phyloP scores from a whole-genome alignment of 2,797 vertebrate genomes.

The Hemibagrus guttatus region DNA sequence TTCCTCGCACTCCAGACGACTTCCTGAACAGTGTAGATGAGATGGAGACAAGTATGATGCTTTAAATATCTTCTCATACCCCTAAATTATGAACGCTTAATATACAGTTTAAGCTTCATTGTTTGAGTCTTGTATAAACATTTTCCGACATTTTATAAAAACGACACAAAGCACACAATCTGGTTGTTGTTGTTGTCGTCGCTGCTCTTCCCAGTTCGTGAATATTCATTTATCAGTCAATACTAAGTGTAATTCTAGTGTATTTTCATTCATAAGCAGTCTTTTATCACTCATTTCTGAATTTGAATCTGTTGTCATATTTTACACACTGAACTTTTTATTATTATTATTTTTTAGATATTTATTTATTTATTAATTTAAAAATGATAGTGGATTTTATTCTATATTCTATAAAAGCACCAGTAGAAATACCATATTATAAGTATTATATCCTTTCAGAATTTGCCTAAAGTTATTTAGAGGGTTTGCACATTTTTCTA shows the following conservation, averaged over 20 bases:
- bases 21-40: constrained; percentile 99
- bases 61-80: neutral
- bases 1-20: constrained; percentile 96
- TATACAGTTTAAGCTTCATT: neutral
- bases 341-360: no score
- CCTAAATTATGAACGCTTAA: neutral
- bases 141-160: neutral
- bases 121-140: neutral
- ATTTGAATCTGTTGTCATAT: neutral
- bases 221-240: neutral
- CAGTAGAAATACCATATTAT: neutral
- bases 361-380: no score
- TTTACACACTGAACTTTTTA: neutral
- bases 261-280: neutral
- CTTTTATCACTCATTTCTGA: neutral
- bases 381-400: no score
- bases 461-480: neutral
- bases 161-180: no score
- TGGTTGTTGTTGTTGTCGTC: neutral
- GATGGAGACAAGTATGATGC: constrained; percentile 91
- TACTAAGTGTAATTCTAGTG: neutral
- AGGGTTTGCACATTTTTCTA: neutral
- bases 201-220: neutral
- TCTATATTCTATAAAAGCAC: neutral
- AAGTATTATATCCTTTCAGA: neutral